Evolutionary conservation across 2,888 invertebrate species (phyloP), one percentile per base, ranked within the genome.

Genomic region (Cantharis rustica): DNA sequence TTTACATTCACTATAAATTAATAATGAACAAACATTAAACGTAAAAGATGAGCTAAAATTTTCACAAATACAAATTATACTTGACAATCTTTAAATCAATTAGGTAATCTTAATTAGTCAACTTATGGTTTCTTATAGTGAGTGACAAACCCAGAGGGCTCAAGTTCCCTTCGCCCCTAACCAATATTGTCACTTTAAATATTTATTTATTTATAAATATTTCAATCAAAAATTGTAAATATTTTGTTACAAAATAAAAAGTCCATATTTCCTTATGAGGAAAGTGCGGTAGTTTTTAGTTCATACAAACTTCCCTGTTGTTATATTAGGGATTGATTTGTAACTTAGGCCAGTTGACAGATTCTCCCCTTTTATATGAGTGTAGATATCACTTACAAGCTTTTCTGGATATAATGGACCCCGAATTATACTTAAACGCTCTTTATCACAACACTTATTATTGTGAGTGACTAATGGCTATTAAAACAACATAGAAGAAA

Each of bases 321-420:
- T 16, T 71, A 64, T 63, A 61, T 13, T 26, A 68, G 31, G 71
- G 75, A 71, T 71, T 26, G 75, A 66, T 66, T 75, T 75, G 71
- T 75, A 75, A 75, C 68, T 75, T 75, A 66, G 63, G 72, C 20
- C 62, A 71, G 72, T 72, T 68, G 61, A 66, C 68, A 72, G 68
- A 71, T 75, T 72, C 72, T 26, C 75, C 75, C 69, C 72, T 71
- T 62, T 66, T 69, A 69, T 47, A 16, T 20, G 64, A 23, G 64
- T 68, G 68, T 27, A 68, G 77, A 77, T 77, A 77, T 77, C 74
- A 62, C 68, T 77, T 77, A 77, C 77, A 74, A 74, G 70, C 73
- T 73, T 73, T 76, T 70, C 72, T 75, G 23, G 77, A 72, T 77
- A 77, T 77, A 77, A 77, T 77, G 72, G 75, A 77, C 68, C 47